A percentile compares a stretch with the other conserved stretches of the same genome.
phyloP scores from a whole-genome alignment of 2,888 invertebrate genomes.

The Rhabditoides inermis region DNA sequence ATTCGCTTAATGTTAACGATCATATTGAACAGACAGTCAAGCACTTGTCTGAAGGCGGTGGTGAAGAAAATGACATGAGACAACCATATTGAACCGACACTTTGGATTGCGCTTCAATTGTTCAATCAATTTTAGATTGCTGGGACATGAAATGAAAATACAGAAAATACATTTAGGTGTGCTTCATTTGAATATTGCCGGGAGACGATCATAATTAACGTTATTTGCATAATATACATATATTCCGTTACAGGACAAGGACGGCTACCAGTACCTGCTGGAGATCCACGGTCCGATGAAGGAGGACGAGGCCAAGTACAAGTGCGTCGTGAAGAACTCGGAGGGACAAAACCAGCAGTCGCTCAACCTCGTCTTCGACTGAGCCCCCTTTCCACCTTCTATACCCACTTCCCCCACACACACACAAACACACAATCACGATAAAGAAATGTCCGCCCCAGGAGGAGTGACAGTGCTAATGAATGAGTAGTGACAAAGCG shows the following conservation, averaged over 20 bases:
- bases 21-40: too few species aligned
- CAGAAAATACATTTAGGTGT: too few species aligned
- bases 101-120: too few species aligned
- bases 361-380: conserved; percentile 50
- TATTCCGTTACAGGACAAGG: conserved; percentile 29
- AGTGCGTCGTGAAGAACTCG: conserved; percentile 48
- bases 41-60: too few species aligned
- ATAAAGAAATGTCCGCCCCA: not conserved
- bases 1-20: not conserved
- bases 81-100: too few species aligned
- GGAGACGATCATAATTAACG: conserved; percentile 1
- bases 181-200: not conserved
- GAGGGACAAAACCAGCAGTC: conserved; percentile 52
- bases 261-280: conserved; percentile 43
- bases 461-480: too few species aligned
- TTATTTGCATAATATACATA: too few species aligned
- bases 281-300: conserved; percentile 49
- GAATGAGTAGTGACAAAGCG: too few species aligned
- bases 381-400: conserved; percentile 4
- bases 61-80: too few species aligned
- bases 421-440: not conserved
- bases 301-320: conserved; percentile 51
- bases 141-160: too few species aligned
- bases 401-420: not conserved
- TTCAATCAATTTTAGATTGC: too few species aligned